Evolutionary conservation across 2,888 invertebrate species (phyloP).

Genomic region (Pristionchus maxplancki): DNA sequence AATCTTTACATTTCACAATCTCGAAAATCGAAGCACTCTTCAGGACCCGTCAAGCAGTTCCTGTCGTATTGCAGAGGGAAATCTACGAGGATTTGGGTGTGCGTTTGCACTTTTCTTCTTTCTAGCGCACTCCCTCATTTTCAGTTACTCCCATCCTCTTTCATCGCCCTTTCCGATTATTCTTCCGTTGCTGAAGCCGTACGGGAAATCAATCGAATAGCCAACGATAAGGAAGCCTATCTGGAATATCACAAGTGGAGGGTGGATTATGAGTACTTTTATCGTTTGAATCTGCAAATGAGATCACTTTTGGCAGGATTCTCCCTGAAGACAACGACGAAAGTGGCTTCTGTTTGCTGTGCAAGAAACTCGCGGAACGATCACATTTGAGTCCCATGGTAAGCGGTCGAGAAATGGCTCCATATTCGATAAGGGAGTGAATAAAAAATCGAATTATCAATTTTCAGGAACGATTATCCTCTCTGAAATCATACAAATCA

Average conservation of each 20-base stretch:
- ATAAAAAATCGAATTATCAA: too few species aligned
- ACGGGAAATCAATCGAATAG: conserved; percentile 56
- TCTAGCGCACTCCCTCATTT: not conserved
- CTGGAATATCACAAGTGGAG: conserved; percentile 64
- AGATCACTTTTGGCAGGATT: not conserved
- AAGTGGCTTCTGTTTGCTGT: conserved; percentile 45
- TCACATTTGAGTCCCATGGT: not conserved
- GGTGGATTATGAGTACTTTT: conserved; percentile 56
- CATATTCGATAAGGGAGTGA: too few species aligned
- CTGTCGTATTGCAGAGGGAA: conserved; percentile 60
- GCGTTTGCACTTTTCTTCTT: not conserved
- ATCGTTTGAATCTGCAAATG: not conserved
- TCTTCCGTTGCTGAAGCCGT: conserved; percentile 55
- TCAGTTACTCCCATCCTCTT: conserved; percentile 60
- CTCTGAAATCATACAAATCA: not conserved
- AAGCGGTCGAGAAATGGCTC: not conserved
- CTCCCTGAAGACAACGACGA: conserved; percentile 41
- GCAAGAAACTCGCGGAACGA: conserved; percentile 28
- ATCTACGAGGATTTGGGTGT: conserved; percentile 60
- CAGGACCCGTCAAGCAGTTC: conserved; percentile 57
- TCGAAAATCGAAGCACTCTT: not conserved
- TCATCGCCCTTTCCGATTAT: conserved; percentile 63
- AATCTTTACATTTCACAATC: too few species aligned
- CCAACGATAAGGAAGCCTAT: conserved; percentile 56
- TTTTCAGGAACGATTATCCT: not conserved